phyloP scores from a whole-genome alignment of 2,797 vertebrate species.

The Choloepus didactylus region DNA sequence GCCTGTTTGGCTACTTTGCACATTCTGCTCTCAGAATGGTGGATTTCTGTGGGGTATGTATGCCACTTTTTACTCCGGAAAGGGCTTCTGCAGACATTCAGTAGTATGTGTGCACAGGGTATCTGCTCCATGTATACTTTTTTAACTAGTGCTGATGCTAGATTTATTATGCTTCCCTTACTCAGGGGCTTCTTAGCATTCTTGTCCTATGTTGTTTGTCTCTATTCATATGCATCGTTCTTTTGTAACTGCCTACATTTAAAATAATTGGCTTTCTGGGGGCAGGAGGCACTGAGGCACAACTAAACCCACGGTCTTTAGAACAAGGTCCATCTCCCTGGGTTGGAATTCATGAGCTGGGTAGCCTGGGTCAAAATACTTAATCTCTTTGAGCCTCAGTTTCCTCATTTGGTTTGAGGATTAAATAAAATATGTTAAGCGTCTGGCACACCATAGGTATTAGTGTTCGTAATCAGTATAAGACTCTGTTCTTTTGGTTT shows the following conservation, averaged over 20 bases:
- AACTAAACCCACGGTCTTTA: background rate
- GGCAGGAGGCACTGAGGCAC: background rate
- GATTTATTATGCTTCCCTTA: background rate
- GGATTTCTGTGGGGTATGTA: background rate
- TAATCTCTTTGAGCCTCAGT: slow-evolving; percentile 4
- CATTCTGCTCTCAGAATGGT: background rate
- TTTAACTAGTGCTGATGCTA: background rate
- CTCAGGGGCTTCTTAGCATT: background rate
- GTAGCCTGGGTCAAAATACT: background rate
- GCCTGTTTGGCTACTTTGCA: background rate
- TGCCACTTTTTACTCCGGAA: background rate
- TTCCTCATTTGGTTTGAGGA: slow-evolving; percentile 50
- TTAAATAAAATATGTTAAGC: background rate
- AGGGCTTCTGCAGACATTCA: background rate
- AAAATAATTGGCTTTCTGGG: background rate
- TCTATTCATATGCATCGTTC: background rate
- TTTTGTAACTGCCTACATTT: background rate
- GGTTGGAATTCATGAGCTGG: background rate
- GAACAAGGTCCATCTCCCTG: background rate
- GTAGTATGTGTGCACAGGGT: background rate
- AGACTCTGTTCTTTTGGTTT: slow-evolving; percentile 5
- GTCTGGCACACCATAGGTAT: background rate
- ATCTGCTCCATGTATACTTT: background rate
- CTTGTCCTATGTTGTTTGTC: background rate
- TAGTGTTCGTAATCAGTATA: background rate